Evolutionary conservation across 2,113 vertebrate species (phyloP), one percentile per base, ranked within the genome.

Genomic region (Penelope pileata): DNA sequence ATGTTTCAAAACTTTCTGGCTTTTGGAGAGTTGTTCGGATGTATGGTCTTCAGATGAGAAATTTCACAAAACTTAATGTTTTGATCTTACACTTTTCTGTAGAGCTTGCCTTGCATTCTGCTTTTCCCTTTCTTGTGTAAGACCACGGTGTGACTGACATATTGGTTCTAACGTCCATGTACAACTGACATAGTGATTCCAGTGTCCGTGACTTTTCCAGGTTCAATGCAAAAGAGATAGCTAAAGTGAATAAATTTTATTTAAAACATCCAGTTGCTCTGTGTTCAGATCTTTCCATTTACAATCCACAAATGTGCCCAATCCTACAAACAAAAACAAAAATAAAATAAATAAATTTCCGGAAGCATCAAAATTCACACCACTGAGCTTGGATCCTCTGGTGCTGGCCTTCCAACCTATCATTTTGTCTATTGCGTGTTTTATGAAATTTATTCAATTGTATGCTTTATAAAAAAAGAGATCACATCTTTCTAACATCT

Each of bases 111-210:
- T 63, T n/a, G 10, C 9, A 30, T 59, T 81, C 43, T 64, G 22
- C 29, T 86, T 81, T 51, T 63, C 4, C 29, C 14, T 2, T 16
- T 23, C 27, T 43, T 42, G 15, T 36, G 2, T 43, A 50, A 72
- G 30, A 59, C 26, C 1, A 0, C 42, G 54, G 4, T 1, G 5
- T 14, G 50, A 26, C 29, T 47, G 9, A 1, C 10, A 10, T 0
- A 7, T 9, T 15, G 7, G 0, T 58, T 12, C 6, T 73, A 7
- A 77, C 16, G 48, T 64, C 18, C 24, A 59, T 12, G 43, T n/a
- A n/a, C 42, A 43, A 24, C 30, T 45, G 9, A 1, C 10, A 10
- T 0, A 7, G 11, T 15, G 7, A 0, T 58, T 12, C 6, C 68
- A 7, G 73, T 18, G 48, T 64, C 18, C 24, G 58, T 12, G 43